Evolutionary conservation across 2,797 vertebrate species (phyloP), one percentile per base, ranked within the genome.

Genomic region (Dicrostonyx torquatus): DNA sequence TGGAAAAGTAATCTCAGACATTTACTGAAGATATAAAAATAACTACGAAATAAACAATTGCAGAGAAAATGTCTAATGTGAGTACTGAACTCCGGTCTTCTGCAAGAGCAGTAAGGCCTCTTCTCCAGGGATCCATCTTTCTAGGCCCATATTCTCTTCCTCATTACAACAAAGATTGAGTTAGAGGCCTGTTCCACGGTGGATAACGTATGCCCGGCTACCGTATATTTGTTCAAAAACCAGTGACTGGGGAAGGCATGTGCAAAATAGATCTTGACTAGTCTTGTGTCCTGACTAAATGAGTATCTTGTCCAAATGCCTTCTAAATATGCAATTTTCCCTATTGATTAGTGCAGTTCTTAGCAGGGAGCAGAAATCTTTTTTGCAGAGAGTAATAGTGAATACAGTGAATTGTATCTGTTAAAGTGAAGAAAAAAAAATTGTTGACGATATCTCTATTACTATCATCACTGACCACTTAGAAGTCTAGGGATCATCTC

Each of bases 1-100:
- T 94, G 6, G 82, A 45, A 92, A 31, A 40, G 26, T 40, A 20
- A 87, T 80, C 94, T 95, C 53, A 40, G 58, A 96, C 89, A 29
- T 62, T 80, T 78, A 45, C 18, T 79, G 68, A 75, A 64, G 43
- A 88, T 31, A 94, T 97, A 26, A 75, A 66, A 70, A 92, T 64
- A 77, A 18, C n/a, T 80, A 6, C 62, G n/a, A 37, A 53, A 70
- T 70, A 70, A 37, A 72, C 24, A n/a, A 29, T 53, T 37, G 53
- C 29, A 18, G 34, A 72, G 34, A 50, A 29, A 64, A 29, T 34
- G 2, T 83, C 43, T 18, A 10, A 24, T 6, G 95, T 85, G 3
- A 40, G 34, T 50, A 68, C 22, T n/a, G 6, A 50, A 85, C 45
- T 68, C 12, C 22, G 20, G 43, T 68, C 60, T 48, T 50, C 3